Evolutionary conservation across 2,888 invertebrate species (phyloP), one percentile per base, ranked within the genome.

Genomic region (Drosophila macrospina): DNA sequence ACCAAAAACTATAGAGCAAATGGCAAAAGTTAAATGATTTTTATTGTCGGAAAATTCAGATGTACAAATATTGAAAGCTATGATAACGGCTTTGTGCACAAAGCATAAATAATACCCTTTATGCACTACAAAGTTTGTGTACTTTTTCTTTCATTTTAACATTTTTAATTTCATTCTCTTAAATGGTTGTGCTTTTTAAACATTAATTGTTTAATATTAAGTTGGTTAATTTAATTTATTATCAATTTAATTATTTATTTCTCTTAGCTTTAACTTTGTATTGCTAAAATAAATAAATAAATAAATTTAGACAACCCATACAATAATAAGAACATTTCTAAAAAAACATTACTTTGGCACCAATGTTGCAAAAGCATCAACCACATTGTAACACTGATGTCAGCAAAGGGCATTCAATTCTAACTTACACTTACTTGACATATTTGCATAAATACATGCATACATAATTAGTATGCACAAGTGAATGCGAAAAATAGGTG

Each of bases 401-500:
- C 5, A 6, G 7, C 2, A 20, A 20, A 41, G 11, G 39, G 24
- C 32, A 54, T 44, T 41, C 30, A 59, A 13, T 13, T 16, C n/a
- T 8, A 48, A 24, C 28, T 50, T 74, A 28, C 24, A 37, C 65
- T 34, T 10, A 6, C 6, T 13, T 24, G 16, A 36, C 15, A 36
- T 8, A 47, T 48, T n/a, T 7, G 7, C 20, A 26, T 34, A 26
- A n/a, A 20, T 42, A 24, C 32, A 30, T 32, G 13, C 6, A 7
- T 16, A 28, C 8, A 5, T n/a, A 10, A 20, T 20, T 20, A 20
- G 1, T 20, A 20, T 39, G 4, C 4, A n/a, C n/a, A 48, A n/a
- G 39, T 20, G 7, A 30, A 15, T 30, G 26, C 6, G 1, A 30
- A 20, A 6, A 3, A 4, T n/a, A 20, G 20, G 39, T 59, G 59